phyloP scores from a whole-genome alignment of 2,797 vertebrate genomes.

The Gymnothorax javanicus region DNA sequence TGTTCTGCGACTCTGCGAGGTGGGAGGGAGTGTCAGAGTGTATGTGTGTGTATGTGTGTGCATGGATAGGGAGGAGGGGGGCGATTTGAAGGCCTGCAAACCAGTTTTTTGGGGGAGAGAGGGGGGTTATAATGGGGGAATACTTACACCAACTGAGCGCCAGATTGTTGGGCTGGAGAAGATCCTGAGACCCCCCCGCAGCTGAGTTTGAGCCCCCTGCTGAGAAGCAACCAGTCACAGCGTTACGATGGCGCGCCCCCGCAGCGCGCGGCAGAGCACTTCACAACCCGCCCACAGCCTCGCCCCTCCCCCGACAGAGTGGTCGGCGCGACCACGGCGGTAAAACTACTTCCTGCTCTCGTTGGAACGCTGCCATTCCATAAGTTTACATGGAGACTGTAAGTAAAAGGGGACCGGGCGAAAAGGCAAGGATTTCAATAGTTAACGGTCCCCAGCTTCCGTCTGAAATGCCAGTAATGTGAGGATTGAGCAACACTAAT shows the following conservation, averaged over 20 bases:
- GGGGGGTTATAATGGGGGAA: constrained; percentile 61
- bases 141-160: constrained; percentile 86
- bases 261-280: not conserved
- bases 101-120: constrained; percentile 37
- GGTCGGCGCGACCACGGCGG: not conserved
- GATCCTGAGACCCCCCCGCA: constrained; percentile 82
- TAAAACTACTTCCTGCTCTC: not conserved
- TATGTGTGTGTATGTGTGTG: not conserved
- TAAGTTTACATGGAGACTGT: not conserved
- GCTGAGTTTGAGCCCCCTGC: constrained; percentile 80
- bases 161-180: constrained; percentile 86
- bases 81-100: constrained; percentile 38
- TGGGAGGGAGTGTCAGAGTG: not conserved
- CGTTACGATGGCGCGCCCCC: constrained; percentile 68
- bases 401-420: not conserved
- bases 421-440: not conserved
- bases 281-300: not conserved
- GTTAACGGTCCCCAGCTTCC: not conserved
- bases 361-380: not conserved
- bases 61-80: constrained; percentile 33
- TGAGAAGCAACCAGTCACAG: constrained; percentile 82
- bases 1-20: not conserved
- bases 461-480: not conserved
- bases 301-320: not conserved
- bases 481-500: not conserved